Evolutionary conservation across 2,888 invertebrate genomes (phyloP), one percentile per base, ranked within the genome.

Genomic region (Campoplex capitator): DNA sequence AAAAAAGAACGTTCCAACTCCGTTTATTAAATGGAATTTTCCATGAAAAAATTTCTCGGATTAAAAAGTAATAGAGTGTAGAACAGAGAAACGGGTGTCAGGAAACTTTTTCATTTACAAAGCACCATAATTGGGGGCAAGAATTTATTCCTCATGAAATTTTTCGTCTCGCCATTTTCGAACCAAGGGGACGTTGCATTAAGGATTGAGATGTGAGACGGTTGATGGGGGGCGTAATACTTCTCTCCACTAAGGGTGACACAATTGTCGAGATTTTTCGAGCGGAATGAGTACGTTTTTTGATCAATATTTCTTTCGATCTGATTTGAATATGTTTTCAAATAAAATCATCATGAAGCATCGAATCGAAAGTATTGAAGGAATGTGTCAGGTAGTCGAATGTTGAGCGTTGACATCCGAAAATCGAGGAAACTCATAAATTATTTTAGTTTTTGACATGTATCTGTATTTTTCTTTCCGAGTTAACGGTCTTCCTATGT

Each of bases 201-300:
- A 54, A 42, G 42, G 68, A 68, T 38, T 3, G 42, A 35, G 18
- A 11, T 11, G 8, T 28, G n/a, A 18, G 56, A 48, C 48, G 62
- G 28, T 54, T 58, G 38, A 32, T 13, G 23, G 23, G 32, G 68
- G 68, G 56, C 67, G 45, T 45, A 71, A 35, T 77, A 65, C 56
- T 71, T 84, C 76, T 58, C 48, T 76, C 42, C 48, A 18, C 45
- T n/a, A 67, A 86, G 76, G 83, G 79, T 71, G 86, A 80, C 80
- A 84, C 80, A 84, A 84, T 86, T 86, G 84, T 84, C 58, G 80
- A 80, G 80, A 71, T 77, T 38, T 71, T 76, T 84, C 56, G 76
- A 77, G 84, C 73, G 73, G 76, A 86, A 86, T 75, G 70, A 75
- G 32, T 23, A 84, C 76, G 45, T 56, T 79, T 68, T 45, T 67